phyloP scores from a whole-genome alignment of 2,797 vertebrate species.

The Myotis vivesi region DNA sequence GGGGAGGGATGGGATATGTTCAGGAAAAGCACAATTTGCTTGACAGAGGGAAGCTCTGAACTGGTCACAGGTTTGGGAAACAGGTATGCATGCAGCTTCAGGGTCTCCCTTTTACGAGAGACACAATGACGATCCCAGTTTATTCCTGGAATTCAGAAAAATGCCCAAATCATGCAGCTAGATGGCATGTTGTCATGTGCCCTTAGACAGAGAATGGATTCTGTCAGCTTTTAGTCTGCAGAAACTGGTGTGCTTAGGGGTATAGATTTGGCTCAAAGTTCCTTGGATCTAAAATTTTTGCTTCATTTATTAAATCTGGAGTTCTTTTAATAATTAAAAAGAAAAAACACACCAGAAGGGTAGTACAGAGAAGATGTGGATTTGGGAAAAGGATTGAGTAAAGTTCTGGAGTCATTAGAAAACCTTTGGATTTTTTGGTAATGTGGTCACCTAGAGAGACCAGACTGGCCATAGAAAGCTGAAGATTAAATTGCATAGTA shows the following conservation, averaged over 20 bases:
- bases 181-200: background rate
- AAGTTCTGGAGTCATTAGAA: background rate
- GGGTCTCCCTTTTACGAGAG: background rate
- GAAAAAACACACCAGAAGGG: background rate
- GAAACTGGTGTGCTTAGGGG: background rate
- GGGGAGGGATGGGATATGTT: background rate
- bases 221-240: background rate
- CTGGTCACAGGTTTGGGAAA: background rate
- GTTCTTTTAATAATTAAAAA: background rate
- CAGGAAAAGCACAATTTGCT: background rate
- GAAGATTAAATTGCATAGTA: background rate
- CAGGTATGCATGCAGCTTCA: background rate
- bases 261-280: background rate
- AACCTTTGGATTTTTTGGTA: background rate
- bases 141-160: background rate
- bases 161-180: background rate
- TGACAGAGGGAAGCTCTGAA: background rate
- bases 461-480: background rate
- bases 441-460: background rate
- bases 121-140: background rate
- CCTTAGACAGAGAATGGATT: background rate
- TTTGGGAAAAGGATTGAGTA: background rate
- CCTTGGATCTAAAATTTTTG: background rate
- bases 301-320: background rate
- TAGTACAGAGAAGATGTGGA: background rate